Evolutionary conservation across 2,113 vertebrate species (phyloP), one percentile per base, ranked within the genome.

Genomic region (Oxyruncus cristatus): DNA sequence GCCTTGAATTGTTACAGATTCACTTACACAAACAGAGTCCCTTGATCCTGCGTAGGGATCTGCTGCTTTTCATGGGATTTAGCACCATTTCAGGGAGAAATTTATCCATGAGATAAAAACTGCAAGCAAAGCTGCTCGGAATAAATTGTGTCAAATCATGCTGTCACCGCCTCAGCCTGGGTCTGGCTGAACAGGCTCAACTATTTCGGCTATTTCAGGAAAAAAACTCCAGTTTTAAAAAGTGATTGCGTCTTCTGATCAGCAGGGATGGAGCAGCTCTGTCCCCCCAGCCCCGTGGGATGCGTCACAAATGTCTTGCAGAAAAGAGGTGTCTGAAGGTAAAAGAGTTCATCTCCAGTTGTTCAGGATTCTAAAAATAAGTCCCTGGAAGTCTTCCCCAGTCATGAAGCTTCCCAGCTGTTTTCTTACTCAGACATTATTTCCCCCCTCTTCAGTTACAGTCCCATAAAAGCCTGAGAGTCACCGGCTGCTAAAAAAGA

Each of bases 381-480:
- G 8, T 5, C 19, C 35, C 27, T 21, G 49, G 10, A 21, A 33
- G n/a, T 1, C 12, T 74, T 66, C 0, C 16, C 27, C 37, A 33
- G 3, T 1, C 0, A 0, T 19, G 32, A 41, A 41, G 8, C 7
- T 55, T 65, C 26, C 22, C 33, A 13, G 28, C 5, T 73, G 2
- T 58, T 81, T 80, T 32, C 39, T 85, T 46, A 28, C 8, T 42
- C 37, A 44, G 41, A 4, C 21, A 24, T 27, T 8, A 8, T 41
- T 5, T 7, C 3, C 14, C 2, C 4, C 11, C 6, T 13, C 41
- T 59, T 27, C 53, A 47, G 6, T 12, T 12, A 5, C 50, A 73
- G 12, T 42, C 50, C 44, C 7, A 3, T 18, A 76, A 50, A 37
- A 79, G 10, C 10, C 67, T 47, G 55, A 58, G 58, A 47, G 4